Evolutionary conservation across 2,113 vertebrate genomes (phyloP).

Genomic region (Tupaia tana): DNA sequence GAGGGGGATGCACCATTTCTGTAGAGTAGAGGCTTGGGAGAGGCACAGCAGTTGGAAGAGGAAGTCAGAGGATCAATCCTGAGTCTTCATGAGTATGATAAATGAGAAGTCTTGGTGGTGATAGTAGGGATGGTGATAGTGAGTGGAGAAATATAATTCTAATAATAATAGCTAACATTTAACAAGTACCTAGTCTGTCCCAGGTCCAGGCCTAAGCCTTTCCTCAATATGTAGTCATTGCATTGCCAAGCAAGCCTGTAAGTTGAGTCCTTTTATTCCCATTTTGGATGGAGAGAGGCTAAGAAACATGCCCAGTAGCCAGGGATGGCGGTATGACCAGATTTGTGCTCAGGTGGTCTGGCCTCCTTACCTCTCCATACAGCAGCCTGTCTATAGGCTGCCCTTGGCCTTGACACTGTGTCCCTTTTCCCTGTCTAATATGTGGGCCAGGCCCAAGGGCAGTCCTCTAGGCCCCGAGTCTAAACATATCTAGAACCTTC

Average conservation of each 20-base stretch:
- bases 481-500: neutral
- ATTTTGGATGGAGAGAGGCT: neutral
- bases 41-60: neutral
- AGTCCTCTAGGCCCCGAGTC: neutral
- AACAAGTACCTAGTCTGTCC: neutral
- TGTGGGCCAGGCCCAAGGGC: rapidly evolving
- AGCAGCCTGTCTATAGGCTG: neutral
- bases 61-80: neutral
- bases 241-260: neutral
- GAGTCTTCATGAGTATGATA: rapidly evolving
- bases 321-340: neutral
- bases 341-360: neutral
- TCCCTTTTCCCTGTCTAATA: neutral
- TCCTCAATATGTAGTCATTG: neutral
- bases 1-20: neutral
- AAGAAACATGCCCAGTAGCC: neutral
- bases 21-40: neutral
- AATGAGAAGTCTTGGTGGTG: neutral
- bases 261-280: neutral
- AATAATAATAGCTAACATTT: neutral
- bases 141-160: neutral
- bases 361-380: neutral
- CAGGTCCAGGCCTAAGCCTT: neutral
- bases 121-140: neutral
- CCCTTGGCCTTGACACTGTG: neutral